A percentile compares a stretch with the other conserved stretches of the same genome.
Conservation (phyloP, 1,140 invertebrate species). For the Dreissena rostriformis region DNA sequence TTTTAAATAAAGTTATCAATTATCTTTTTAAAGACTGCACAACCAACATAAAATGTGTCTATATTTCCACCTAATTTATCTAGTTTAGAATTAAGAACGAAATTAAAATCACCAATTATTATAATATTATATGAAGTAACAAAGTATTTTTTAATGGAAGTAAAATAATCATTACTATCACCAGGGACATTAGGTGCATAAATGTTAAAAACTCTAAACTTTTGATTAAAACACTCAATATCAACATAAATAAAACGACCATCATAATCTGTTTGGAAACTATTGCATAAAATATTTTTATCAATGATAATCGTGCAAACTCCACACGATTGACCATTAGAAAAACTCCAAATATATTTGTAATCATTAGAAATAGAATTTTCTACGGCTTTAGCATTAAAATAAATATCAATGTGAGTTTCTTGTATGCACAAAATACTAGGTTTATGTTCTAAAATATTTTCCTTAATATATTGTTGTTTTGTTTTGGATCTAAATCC, state of each 20-base stretch:
- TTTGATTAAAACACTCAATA: constrained; percentile 14
- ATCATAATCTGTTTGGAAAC: constrained; percentile 55
- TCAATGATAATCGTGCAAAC: constrained; percentile 25
- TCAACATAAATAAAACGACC: constrained; percentile 57
- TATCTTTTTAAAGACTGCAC: constrained; percentile 27
- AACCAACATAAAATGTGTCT: constrained; percentile 27
- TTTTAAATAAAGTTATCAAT: constrained; percentile 47
- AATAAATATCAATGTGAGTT: constrained; percentile 11
- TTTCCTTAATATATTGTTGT: not conserved
- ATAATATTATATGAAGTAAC: constrained; percentile 42
- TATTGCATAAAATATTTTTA: constrained; percentile 3
- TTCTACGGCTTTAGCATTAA: constrained; percentile 4
- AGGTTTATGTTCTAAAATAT: not conserved
- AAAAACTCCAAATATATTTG: constrained; percentile 12
- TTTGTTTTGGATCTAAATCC: constrained; percentile 19
- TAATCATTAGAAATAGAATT: not conserved
- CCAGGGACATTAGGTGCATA: constrained; percentile 50
- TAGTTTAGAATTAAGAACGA: constrained; percentile 50
- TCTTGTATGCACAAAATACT: constrained; percentile 27
- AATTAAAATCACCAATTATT: constrained; percentile 62
- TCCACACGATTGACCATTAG: constrained; percentile 2
- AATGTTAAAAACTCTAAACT: constrained; percentile 50
- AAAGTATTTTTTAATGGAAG: constrained; percentile 37
- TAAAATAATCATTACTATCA: constrained; percentile 53
- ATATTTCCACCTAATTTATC: constrained; percentile 61